Percentiles rank a stretch among this genome's conserved stretches.
Evolutionary conservation across 2,888 invertebrate genomes (phyloP).

Genomic region (Hermodice carunculata): DNA sequence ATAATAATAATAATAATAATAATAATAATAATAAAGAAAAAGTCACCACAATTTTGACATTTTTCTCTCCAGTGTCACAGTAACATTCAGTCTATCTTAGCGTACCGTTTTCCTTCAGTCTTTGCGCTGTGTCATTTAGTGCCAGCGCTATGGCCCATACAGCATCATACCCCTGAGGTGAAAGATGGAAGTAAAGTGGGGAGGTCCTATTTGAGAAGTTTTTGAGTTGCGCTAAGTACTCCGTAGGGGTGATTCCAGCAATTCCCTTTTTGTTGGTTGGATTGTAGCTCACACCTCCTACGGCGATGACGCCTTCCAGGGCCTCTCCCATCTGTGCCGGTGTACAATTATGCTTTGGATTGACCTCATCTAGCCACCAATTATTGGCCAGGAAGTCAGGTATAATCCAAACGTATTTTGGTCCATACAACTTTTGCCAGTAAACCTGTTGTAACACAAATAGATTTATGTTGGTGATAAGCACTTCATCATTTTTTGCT

Average conservation of each 20-base stretch:
- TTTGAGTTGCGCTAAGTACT: not conserved
- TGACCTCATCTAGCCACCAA: constrained; percentile 1
- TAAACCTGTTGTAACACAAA: too few relatives aligned
- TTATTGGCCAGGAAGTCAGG: constrained; percentile 8
- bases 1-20: too few relatives aligned
- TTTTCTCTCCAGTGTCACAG: too few relatives aligned
- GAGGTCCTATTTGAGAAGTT: not conserved
- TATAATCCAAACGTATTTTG: constrained; percentile 13
- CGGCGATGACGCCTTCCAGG: not conserved
- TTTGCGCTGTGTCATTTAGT: constrained; percentile 9
- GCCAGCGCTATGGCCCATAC: constrained; percentile 7
- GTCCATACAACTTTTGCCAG: constrained; percentile 2
- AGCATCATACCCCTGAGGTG: constrained; percentile 6
- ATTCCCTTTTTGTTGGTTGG: not conserved
- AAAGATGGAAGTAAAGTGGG: not conserved
- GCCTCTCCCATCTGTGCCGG: not conserved
- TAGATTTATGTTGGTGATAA: too few relatives aligned
- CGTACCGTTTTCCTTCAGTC: not conserved
- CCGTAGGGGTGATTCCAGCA: not conserved
- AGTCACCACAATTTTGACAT: too few relatives aligned
- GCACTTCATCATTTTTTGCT: too few relatives aligned
- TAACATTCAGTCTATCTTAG: too few relatives aligned
- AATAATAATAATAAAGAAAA: too few relatives aligned
- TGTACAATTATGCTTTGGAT: constrained; percentile 1
- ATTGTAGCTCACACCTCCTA: not conserved